phyloP scores from a whole-genome alignment of 2,888 invertebrate genomes.

The Acleris holmiana region DNA sequence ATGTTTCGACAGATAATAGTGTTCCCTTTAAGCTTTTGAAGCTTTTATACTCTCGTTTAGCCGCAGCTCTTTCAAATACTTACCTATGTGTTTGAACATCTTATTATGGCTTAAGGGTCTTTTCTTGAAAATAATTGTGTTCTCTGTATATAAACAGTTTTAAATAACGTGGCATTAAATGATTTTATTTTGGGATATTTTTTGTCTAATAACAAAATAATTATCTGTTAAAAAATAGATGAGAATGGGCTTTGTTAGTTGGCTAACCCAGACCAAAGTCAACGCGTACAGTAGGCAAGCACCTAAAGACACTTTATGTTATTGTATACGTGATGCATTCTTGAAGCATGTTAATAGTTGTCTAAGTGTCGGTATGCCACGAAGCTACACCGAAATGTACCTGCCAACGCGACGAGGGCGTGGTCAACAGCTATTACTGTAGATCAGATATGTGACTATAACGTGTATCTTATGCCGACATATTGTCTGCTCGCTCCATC shows the following conservation, averaged over 20 bases:
- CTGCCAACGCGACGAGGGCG: slow-evolving; percentile 21
- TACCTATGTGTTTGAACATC: slow-evolving; percentile 33
- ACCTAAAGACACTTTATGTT: not conserved
- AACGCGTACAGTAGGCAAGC: not conserved
- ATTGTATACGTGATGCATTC: not conserved
- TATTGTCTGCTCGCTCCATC: slow-evolving; percentile 80
- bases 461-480: slow-evolving; percentile 72
- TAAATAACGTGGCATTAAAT: slow-evolving; percentile 21
- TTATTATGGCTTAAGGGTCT: slow-evolving; percentile 26
- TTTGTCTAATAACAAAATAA: not conserved
- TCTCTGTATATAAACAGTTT: slow-evolving; percentile 7
- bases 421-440: slow-evolving; percentile 47
- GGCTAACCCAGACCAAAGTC: not conserved
- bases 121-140: slow-evolving; percentile 18
- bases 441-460: slow-evolving; percentile 57
- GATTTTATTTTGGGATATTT: not conserved
- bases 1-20: slow-evolving; percentile 34
- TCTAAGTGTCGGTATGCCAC: slow-evolving; percentile 10
- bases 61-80: slow-evolving; percentile 34
- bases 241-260: too few relatives aligned
- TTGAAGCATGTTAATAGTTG: not conserved
- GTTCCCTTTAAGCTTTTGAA: slow-evolving; percentile 34
- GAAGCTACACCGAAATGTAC: slow-evolving; percentile 16
- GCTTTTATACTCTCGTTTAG: slow-evolving; percentile 34
- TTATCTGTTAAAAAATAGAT: not conserved